Evolutionary conservation across 1,140 invertebrate genomes (phyloP), one percentile per base, ranked within the genome.

Genomic region (Euwallacea similis): DNA sequence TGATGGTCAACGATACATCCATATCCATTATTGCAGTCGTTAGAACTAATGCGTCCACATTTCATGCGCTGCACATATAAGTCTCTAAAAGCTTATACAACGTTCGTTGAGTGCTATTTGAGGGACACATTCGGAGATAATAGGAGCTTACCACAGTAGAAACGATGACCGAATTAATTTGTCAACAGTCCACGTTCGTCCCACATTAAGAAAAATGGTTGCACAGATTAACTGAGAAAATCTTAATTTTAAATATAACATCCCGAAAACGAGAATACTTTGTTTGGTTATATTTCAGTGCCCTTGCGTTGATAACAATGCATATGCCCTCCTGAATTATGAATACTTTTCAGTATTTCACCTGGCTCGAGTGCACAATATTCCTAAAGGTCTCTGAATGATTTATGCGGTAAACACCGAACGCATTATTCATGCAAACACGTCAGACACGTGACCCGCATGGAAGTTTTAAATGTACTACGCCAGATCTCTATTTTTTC

Each of bases 351-450:
- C 41, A 33, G 61, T 63, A 63, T 63, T 63, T 63, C 21, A 63
- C 61, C 61, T 63, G 61, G 58, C 58, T 41, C 13, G 61, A 46
- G 42, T 63, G 61, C 61, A 63, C 61, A 63, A 63, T 53, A 65
- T 65, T 16, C 62, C 21, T 13, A 33, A 65, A 65, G 47, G 62
- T 50, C 62, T 65, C 62, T 65, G 62, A 65, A 65, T 65, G 62
- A 65, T 65, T 65, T 65, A 65, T 65, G 47, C 46, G 41, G 62
- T 65, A 65, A 65, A 65, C 53, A 65, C 62, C 47, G 44, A 42
- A 33, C n/a, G 62, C 62, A 65, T 65, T 65, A 65, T 65, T 65
- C 62, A 65, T 65, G 62, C 62, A 65, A 65, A 65, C 62, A 54
- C 11, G 16, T 54, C 13, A 41, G 62, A 54, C 62, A 15, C 62